A percentile compares a stretch with the other conserved stretches of the same genome.
phyloP scores from a whole-genome alignment of 1,140 invertebrate genomes.

The Drosophila orena region DNA sequence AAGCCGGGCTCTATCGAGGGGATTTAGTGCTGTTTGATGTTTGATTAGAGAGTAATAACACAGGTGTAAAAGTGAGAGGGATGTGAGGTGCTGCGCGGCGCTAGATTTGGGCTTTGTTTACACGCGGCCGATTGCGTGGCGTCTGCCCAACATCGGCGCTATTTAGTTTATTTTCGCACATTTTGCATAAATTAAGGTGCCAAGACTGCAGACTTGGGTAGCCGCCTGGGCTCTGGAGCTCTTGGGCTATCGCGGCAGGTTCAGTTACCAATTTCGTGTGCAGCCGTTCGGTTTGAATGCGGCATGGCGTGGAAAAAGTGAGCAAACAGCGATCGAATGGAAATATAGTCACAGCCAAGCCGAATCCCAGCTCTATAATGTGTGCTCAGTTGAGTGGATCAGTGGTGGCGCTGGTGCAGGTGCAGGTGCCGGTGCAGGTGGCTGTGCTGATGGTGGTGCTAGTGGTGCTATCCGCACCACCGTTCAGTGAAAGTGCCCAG shows the following conservation, averaged over 20 bases:
- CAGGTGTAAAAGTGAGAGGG: not conserved
- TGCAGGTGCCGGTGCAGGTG: constrained; percentile 14
- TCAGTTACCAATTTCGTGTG: constrained; percentile 70
- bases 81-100: constrained; percentile 28
- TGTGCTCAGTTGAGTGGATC: constrained; percentile 40
- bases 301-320: constrained; percentile 44
- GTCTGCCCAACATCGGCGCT: constrained; percentile 69
- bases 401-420: constrained; percentile 13
- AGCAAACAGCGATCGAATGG: constrained; percentile 43
- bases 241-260: constrained; percentile 19
- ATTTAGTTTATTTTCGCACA: constrained; percentile 81
- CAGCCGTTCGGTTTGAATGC: constrained; percentile 58
- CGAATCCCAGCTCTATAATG: constrained; percentile 57
- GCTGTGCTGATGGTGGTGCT: constrained; percentile 14
- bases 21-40: constrained; percentile 28
- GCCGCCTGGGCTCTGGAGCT: constrained; percentile 18
- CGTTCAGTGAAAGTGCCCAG: constrained; percentile 63
- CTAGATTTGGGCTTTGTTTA: constrained; percentile 64
- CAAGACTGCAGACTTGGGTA: constrained; percentile 27
- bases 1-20: constrained; percentile 18
- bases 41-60: constrained; percentile 16
- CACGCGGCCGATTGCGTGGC: constrained; percentile 54
- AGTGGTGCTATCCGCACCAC: constrained; percentile 16
- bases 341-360: constrained; percentile 40
- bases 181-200: constrained; percentile 78